Conservation (phyloP, 2,888 invertebrate species). For the Lordiphosa fenestrarum region DNA sequence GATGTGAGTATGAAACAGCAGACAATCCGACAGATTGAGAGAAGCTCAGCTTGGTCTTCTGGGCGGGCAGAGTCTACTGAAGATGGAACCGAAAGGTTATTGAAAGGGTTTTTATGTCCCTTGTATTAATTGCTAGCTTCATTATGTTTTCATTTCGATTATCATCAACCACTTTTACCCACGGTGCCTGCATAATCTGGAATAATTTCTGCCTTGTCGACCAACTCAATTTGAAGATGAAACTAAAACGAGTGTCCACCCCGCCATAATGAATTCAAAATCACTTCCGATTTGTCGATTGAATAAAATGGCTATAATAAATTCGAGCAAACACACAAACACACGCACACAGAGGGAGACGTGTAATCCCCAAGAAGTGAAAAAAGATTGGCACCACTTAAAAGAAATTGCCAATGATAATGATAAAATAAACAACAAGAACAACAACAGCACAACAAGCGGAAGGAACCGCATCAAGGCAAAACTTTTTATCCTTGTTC, state of each 20-base stretch:
- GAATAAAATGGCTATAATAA: constrained; percentile 77
- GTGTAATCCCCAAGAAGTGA: constrained; percentile 72
- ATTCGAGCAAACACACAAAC: constrained; percentile 51
- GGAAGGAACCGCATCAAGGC: constrained; percentile 39
- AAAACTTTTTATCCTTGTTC: constrained; percentile 51
- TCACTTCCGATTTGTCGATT: constrained; percentile 79
- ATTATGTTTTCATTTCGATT: too few relatives aligned
- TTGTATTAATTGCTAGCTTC: too few relatives aligned
- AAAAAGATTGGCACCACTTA: constrained; percentile 77
- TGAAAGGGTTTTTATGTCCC: too few relatives aligned
- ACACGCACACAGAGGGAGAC: constrained; percentile 9
- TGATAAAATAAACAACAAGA: constrained; percentile 74
- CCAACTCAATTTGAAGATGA: constrained; percentile 3
- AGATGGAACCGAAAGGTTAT: too few relatives aligned
- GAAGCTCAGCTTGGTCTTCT: too few relatives aligned
- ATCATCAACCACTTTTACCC: not conserved
- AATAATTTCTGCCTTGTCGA: constrained; percentile 2
- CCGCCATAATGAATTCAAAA: constrained; percentile 65
- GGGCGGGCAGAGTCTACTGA: too few relatives aligned
- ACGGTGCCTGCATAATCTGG: constrained; percentile 2
- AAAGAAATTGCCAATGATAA: constrained; percentile 75
- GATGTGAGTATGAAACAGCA: too few relatives aligned
- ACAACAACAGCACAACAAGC: constrained; percentile 38
- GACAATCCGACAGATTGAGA: too few relatives aligned
- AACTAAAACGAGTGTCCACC: constrained; percentile 32